These are phyloP conservation scores for zebrafish (Danio rerio) DNA, from an alignment of 2,113 vertebrate genomes.

Conservation along the genomic window DNA sequence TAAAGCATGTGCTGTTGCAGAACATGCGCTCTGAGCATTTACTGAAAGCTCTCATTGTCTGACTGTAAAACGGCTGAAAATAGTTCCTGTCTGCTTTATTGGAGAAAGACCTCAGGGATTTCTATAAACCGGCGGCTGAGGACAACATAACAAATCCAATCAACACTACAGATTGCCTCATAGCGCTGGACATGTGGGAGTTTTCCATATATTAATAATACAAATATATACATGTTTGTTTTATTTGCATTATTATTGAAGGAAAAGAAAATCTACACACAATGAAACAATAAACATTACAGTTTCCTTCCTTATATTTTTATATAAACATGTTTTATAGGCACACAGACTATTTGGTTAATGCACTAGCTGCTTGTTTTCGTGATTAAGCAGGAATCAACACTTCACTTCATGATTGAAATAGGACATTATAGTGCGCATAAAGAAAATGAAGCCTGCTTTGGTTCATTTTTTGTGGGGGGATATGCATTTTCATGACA, in stretches of 20 bases:
- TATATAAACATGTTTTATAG: not conserved
- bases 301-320: too few species aligned
- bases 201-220: not conserved
- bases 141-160: not conserved
- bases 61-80: conserved; percentile 6
- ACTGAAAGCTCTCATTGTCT: not conserved
- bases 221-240: too few species aligned
- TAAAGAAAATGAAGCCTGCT: not conserved
- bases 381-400: not conserved
- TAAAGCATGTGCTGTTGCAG: not conserved
- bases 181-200: not conserved
- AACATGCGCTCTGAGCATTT: not conserved
- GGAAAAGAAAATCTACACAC: too few species aligned
- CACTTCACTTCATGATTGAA: not conserved
- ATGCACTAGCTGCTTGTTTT: not conserved
- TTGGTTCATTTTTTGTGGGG: not conserved
- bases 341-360: not conserved
- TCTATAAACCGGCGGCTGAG: not conserved
- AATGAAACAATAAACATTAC: too few species aligned
- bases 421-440: not conserved
- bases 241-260: not conserved
- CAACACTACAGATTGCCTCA: not conserved
- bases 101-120: not conserved
- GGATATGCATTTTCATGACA: not conserved
- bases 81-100: not conserved